A percentile compares a stretch with the other conserved stretches of the same genome.
Conservation (phyloP, 92 coral and sea anemone genomes). For the Heliopora coerulea region DNA sequence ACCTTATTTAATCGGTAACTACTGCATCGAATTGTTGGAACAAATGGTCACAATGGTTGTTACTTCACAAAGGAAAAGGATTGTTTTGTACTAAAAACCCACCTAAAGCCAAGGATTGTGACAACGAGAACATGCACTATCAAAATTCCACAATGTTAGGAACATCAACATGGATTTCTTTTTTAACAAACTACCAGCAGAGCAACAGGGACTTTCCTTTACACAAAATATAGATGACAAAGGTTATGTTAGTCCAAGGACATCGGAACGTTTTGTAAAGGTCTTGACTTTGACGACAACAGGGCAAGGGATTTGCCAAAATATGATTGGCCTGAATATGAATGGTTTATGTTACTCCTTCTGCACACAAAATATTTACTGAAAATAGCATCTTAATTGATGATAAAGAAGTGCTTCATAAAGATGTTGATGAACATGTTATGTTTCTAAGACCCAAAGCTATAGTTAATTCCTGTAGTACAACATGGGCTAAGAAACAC, state of each 20-base stretch:
- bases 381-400: constrained; percentile 7
- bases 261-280: constrained; percentile 56
- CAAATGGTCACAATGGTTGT: constrained; percentile 49
- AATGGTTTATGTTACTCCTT: constrained; percentile 56
- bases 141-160: too few relatives aligned
- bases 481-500: constrained; percentile 53
- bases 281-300: constrained; percentile 47
- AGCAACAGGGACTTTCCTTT: too few relatives aligned
- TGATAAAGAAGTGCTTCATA: not conserved
- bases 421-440: constrained; percentile 50
- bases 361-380: constrained; percentile 54
- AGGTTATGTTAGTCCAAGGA: constrained; percentile 59
- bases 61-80: constrained; percentile 50
- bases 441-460: constrained; percentile 58
- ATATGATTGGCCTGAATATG: constrained; percentile 64
- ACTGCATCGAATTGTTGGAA: constrained; percentile 54
- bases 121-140: constrained; percentile 60
- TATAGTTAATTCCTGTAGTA: constrained; percentile 51
- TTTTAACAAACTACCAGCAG: too few relatives aligned
- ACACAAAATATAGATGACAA: constrained; percentile 60
- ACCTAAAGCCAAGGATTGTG: constrained; percentile 41
- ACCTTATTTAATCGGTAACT: constrained; percentile 46
- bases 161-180: too few relatives aligned
- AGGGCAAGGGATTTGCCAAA: constrained; percentile 61
- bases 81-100: constrained; percentile 59